Evolutionary conservation across 2,797 vertebrate genomes (phyloP), one percentile per base, ranked within the genome.

Genomic region (Typhlichthys subterraneus): DNA sequence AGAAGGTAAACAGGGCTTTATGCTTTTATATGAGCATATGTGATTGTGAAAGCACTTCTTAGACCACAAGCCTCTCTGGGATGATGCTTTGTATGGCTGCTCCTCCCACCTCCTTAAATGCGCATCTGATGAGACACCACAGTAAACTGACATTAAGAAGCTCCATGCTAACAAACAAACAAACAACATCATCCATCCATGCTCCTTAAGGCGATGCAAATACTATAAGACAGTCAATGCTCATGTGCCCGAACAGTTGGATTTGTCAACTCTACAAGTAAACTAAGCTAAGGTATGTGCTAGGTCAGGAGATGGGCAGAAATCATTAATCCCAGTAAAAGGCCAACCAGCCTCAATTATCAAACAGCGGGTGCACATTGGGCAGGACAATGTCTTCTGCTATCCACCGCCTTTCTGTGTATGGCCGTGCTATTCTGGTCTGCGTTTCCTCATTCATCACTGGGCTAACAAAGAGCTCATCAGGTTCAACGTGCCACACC

Each of bases 381-480:
- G 61, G 60, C 63, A 49, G 62, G 14, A 66, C 61, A 63, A 67
- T 13, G 58, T 52, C 42, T 69, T 42, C 53, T 52, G 46, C 54
- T 74, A 23, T 71, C 42, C 57, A 33, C 53, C 45, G 38, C n/a
- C 50, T 47, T 53, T 62, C 54, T 70, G 59, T 60, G 29, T 69
- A 55, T 31, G 38, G 38, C 59, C 23, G 38, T 60, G 38, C 52
- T 45, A 59, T 54, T 72, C 47, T 75, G 70, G 70, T 49, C 61
- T 69, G 57, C 69, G 59, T 59, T 63, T 63, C 72, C 19, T 64
- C 2, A 42, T 57, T 81, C 73, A 84, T 83, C 81, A 76, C 73
- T 69, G 45, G 59, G 63, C 52, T 65, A 76, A 89, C 84, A 88
- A 84, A 70, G 62, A 82, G 67, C 63, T 73, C 17, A 42, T 58